These are phyloP conservation scores for Sipha flava DNA, from an alignment of 1,140 invertebrate species.

Conservation along the genomic window DNA sequence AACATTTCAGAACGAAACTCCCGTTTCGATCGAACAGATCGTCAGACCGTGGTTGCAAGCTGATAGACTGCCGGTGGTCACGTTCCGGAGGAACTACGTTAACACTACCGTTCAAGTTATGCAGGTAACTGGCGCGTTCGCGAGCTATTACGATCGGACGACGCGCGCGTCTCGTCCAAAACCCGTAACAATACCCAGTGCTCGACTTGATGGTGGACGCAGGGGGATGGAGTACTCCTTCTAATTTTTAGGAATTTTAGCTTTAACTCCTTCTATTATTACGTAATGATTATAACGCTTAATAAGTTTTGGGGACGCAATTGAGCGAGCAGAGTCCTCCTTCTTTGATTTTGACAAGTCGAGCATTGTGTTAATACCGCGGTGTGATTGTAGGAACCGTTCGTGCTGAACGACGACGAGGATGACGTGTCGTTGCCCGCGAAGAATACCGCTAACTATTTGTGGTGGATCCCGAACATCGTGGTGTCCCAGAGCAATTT, in stretches of 20 bases:
- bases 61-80: constrained; percentile 70
- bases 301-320: too few relatives aligned
- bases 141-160: too few relatives aligned
- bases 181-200: too few relatives aligned
- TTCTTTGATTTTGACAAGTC: too few relatives aligned
- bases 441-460: constrained; percentile 43
- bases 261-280: too few relatives aligned
- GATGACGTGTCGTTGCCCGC: constrained; percentile 4
- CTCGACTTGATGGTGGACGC: too few relatives aligned
- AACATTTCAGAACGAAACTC: neutral
- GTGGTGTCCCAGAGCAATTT: constrained; percentile 48
- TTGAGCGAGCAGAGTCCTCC: too few relatives aligned
- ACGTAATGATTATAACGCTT: too few relatives aligned
- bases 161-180: too few relatives aligned
- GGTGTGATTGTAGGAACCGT: constrained; percentile 40
- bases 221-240: too few relatives aligned
- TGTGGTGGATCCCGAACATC: constrained; percentile 63
- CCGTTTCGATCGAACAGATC: constrained; percentile 53
- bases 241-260: too few relatives aligned
- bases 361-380: too few relatives aligned
- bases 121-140: constrained; percentile 51
- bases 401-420: constrained; percentile 24
- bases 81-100: constrained; percentile 59
- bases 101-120: constrained; percentile 52
- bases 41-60: constrained; percentile 73